A percentile compares a stretch with the other conserved stretches of the same genome.
phyloP scores from a whole-genome alignment of 2,797 vertebrate genomes.

The Eleutherodactylus coqui region DNA sequence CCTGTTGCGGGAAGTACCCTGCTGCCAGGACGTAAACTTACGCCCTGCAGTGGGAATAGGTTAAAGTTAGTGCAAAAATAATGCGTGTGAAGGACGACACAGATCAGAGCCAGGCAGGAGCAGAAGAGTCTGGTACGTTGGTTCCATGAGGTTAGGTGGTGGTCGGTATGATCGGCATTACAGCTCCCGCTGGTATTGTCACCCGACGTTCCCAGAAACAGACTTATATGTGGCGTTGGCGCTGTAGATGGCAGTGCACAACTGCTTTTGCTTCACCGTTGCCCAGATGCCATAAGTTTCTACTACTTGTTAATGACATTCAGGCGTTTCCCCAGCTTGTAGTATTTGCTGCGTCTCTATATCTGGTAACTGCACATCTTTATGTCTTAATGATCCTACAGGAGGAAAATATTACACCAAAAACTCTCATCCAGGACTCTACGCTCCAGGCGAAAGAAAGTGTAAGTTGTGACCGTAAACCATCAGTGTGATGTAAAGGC shows the following conservation, averaged over 20 bases:
- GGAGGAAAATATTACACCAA: slow-evolving; percentile 38
- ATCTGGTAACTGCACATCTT: not conserved
- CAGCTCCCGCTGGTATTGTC: too few species aligned
- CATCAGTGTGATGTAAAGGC: not conserved
- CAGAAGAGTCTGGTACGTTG: too few species aligned
- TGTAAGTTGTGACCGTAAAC: slow-evolving; percentile 24
- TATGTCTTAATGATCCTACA: not conserved
- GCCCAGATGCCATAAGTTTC: not conserved
- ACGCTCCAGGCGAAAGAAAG: slow-evolving; percentile 39
- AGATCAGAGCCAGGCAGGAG: too few species aligned
- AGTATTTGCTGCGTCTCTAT: not conserved
- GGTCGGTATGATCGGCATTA: too few species aligned
- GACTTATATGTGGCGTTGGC: too few species aligned
- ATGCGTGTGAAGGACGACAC: too few species aligned
- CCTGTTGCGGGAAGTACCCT: too few species aligned
- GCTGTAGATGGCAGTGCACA: not conserved
- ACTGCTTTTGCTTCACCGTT: not conserved
- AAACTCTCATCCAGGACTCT: not conserved
- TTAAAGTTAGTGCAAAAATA: too few species aligned
- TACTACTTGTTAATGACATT: not conserved
- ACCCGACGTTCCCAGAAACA: too few species aligned
- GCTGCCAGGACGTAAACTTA: too few species aligned
- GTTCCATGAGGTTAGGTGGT: too few species aligned
- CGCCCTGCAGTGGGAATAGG: too few species aligned
- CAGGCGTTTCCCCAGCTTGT: not conserved